Base-by-base conservation (phyloP, 1,140 invertebrate species). In the Tyrophagus putrescentiae region DNA sequence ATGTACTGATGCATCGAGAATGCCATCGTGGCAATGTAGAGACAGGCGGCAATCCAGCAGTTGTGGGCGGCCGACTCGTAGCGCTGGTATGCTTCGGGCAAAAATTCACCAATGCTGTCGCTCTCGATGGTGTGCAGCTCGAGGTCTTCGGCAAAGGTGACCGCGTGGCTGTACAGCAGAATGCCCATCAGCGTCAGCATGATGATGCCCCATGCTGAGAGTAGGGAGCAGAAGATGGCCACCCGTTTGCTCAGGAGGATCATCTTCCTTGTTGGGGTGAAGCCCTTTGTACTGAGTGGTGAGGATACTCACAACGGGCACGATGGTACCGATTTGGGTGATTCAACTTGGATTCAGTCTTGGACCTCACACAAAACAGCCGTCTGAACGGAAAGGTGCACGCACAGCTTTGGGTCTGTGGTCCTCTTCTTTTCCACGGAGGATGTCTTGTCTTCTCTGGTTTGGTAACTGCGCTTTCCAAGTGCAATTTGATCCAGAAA, bases 21-120 rank as follows among this genome's bases (percentile, higher is more conserved):
- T 1, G 61, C 60, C 9, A 64, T 39, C 4, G 63, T 63, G 23
- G 50, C 57, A 16, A 54, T 50, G 48, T 66, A 66, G 42, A 65
- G 56, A 42, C 65, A 63, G 34, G 61, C 61, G 1, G 64, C 65
- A 16, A 66, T 65, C 65, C 65, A 66, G 56, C 65, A 66, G 60
- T 66, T 66, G 18, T 60, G 41, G 9, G 65, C 63, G 32, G 62
- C 62, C 18, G 36, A 59, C 50, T 58, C 54, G 57, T 64, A 65
- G 18, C 58, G n/a, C 29, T 59, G 23, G 18, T 42, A 62, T 21
- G 61, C 53, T 54, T 65, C 60, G 2, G 48, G 36, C 13, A 64
- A 41, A 28, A 62, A 64, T 28, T 64, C 62, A 6, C 4, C 3
- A n/a, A 42, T 52, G 27, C 31, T 63, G 11, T 16, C 16, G 29